A percentile compares a stretch with the other conserved stretches of the same genome.
These are phyloP conservation scores for Verasper variegatus DNA, from an alignment of 2,113 vertebrate species.

Conservation along the genomic window DNA sequence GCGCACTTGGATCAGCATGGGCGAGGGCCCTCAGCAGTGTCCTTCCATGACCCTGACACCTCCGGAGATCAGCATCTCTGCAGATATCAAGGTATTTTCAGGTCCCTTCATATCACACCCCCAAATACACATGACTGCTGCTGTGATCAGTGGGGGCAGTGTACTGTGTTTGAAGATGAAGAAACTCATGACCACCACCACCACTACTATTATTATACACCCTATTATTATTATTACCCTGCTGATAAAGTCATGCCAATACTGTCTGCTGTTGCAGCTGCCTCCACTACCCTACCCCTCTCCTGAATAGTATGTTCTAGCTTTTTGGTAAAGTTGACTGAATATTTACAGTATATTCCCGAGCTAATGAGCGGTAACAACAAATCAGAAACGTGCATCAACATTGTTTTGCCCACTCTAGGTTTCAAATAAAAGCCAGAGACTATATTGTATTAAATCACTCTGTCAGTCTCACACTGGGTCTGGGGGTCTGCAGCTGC, in stretches of 20 bases:
- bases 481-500: neutral
- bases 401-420: neutral
- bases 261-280: conserved; percentile 5
- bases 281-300: neutral
- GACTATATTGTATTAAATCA: neutral
- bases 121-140: conserved; percentile 19
- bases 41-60: conserved; percentile 92
- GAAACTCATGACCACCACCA: conserved; percentile 7
- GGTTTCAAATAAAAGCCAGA: neutral
- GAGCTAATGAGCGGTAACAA: neutral
- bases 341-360: no score
- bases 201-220: conserved; percentile 19
- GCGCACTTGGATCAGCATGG: conserved; percentile 89
- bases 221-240: conserved; percentile 53
- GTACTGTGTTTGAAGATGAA: neutral
- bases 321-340: neutral
- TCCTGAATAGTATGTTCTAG: neutral
- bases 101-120: neutral
- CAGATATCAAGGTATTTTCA: conserved; percentile 83
- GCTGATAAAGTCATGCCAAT: conserved; percentile 27
- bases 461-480: neutral
- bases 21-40: conserved; percentile 87
- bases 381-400: neutral
- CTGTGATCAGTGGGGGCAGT: conserved; percentile 39
- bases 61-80: conserved; percentile 85